phyloP scores from a whole-genome alignment of 2,888 invertebrate species.

The Gryllus longicercus region DNA sequence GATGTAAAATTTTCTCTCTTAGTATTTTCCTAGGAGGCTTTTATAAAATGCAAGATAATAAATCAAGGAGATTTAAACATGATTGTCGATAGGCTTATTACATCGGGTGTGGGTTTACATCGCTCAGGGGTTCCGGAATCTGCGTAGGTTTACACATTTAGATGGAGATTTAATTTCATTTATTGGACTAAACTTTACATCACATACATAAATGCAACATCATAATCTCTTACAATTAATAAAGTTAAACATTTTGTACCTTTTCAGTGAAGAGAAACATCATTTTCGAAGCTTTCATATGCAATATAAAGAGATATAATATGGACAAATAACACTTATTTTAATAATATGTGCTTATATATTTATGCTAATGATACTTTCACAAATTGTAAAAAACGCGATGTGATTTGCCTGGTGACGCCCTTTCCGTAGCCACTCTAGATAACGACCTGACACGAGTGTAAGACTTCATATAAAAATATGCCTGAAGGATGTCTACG shows the following conservation, averaged over 20 bases:
- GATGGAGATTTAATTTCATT: slow-evolving; percentile 21
- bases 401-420: slow-evolving; percentile 31
- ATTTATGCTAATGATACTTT: slow-evolving; percentile 25
- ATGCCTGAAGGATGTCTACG: slow-evolving; percentile 37
- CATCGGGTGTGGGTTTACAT: not conserved
- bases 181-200: slow-evolving; percentile 34
- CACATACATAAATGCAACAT: slow-evolving; percentile 36
- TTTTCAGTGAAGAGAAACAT: slow-evolving; percentile 29
- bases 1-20: too few relatives aligned
- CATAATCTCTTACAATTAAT: slow-evolving; percentile 34
- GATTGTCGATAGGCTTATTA: not conserved
- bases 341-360: slow-evolving; percentile 30
- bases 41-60: too few relatives aligned
- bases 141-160: not conserved
- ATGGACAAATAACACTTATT: slow-evolving; percentile 31
- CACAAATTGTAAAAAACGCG: slow-evolving; percentile 33
- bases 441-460: slow-evolving; percentile 39
- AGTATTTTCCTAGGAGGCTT: too few relatives aligned
- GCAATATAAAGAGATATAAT: slow-evolving; percentile 26
- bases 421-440: slow-evolving; percentile 39
- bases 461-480: slow-evolving; percentile 37
- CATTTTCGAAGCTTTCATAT: slow-evolving; percentile 27
- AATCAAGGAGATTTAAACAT: too few relatives aligned
- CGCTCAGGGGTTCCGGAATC: not conserved
- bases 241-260: slow-evolving; percentile 32